Percentiles rank a stretch among this genome's conserved stretches.
Conservation (phyloP, 1,140 invertebrate genomes). For the Oedothorax gibbosus region DNA sequence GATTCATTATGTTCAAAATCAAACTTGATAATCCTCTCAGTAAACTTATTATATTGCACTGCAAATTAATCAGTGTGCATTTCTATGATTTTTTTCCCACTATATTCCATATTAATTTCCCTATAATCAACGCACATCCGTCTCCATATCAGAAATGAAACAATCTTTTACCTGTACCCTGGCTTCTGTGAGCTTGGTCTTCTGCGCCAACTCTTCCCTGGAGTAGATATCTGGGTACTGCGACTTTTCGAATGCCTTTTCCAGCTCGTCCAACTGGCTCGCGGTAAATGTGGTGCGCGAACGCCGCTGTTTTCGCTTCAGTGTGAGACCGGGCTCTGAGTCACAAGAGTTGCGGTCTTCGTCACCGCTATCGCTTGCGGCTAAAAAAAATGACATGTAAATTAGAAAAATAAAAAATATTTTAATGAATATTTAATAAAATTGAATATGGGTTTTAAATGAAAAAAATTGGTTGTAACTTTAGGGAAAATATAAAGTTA, state of each 20-base stretch:
- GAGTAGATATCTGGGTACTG: conserved; percentile 78
- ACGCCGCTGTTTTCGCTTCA: conserved; percentile 85
- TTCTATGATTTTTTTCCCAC: not conserved
- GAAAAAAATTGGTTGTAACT: not conserved
- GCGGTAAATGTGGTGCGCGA: conserved; percentile 89
- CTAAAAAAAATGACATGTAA: not conserved
- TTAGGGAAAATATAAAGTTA: too few relatives aligned
- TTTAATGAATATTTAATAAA: not conserved
- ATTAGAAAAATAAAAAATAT: not conserved
- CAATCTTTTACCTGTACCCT: conserved; percentile 65
- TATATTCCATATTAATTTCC: not conserved
- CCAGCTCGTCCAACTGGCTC: conserved; percentile 88
- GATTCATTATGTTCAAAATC: too few relatives aligned
- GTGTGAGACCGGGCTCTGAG: conserved; percentile 82
- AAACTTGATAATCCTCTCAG: too few relatives aligned
- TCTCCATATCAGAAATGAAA: not conserved
- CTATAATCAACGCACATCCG: too few relatives aligned
- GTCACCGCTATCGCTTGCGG: conserved; percentile 71
- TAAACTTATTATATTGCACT: not conserved
- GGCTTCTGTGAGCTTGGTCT: conserved; percentile 66
- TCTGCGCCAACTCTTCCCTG: conserved; percentile 67
- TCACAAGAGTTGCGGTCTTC: conserved; percentile 72
- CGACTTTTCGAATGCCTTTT: conserved; percentile 88
- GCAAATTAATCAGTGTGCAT: not conserved
- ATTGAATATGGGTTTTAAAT: too few relatives aligned